Percentiles rank a stretch among this genome's conserved stretches.
phyloP scores from a whole-genome alignment of 1,140 invertebrate species.

The Frieseomelitta varia region DNA sequence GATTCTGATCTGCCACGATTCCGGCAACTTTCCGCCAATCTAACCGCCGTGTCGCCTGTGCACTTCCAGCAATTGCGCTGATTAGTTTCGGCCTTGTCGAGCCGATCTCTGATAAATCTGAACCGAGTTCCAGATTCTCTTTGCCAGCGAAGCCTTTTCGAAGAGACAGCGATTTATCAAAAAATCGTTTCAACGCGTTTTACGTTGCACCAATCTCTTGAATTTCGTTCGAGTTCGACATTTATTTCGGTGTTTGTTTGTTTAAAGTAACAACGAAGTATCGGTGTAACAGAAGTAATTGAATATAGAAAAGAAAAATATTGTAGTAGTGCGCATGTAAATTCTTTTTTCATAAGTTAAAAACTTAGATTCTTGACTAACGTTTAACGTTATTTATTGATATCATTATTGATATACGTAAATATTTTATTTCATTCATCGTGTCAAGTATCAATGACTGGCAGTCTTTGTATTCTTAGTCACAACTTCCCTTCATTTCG shows the following conservation, averaged over 20 bases:
- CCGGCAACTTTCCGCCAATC: background rate
- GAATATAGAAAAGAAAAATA: background rate
- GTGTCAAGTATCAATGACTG: background rate
- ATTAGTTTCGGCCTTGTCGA: constrained; percentile 29
- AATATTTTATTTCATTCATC: background rate
- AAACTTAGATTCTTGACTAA: background rate
- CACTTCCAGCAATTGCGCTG: constrained; percentile 11
- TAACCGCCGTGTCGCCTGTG: background rate
- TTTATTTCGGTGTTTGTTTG: background rate
- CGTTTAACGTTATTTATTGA: too few species aligned
- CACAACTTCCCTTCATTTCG: background rate
- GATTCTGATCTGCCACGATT: constrained; percentile 7
- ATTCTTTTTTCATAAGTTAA: background rate
- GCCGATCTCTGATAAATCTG: constrained; percentile 18
- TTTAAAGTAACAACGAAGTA: background rate
- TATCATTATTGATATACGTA: too few species aligned
- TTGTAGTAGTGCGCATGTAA: background rate
- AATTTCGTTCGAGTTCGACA: background rate
- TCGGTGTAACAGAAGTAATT: background rate
- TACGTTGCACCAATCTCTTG: background rate
- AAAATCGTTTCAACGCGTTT: background rate
- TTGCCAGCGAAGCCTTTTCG: too few species aligned
- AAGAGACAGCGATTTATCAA: background rate
- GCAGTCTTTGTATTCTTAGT: background rate
- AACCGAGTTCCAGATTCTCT: background rate